phyloP scores from a whole-genome alignment of 2,888 invertebrate genomes.

The Liopterus haemorrhoidalis region DNA sequence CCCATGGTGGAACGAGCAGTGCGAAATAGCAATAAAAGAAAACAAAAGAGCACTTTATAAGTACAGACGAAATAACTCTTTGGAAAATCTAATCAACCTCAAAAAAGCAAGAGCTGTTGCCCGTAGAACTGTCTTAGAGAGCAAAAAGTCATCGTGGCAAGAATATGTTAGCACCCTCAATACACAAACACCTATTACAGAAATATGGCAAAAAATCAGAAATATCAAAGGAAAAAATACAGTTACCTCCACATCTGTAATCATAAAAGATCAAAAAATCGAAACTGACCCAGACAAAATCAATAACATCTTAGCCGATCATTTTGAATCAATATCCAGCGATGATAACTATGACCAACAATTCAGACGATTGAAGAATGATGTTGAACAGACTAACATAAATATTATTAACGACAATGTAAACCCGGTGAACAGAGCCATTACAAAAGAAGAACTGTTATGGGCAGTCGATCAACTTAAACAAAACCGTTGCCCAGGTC shows the following conservation, averaged over 20 bases:
- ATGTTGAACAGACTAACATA: background rate
- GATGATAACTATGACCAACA: background rate
- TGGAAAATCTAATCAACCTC: slow-evolving; percentile 3
- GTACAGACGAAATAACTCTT: background rate
- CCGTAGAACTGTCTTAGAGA: background rate
- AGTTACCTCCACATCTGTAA: background rate
- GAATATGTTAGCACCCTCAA: background rate
- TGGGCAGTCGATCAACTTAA: background rate
- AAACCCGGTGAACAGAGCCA: background rate
- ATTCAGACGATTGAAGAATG: background rate
- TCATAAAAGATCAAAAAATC: background rate
- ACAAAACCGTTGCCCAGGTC: background rate
- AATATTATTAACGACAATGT: background rate
- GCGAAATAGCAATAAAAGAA: background rate
- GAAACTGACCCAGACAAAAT: background rate
- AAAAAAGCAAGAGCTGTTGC: slow-evolving; percentile 2
- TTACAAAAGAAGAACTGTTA: background rate
- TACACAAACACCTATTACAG: background rate
- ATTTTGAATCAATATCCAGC: background rate
- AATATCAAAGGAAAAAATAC: background rate
- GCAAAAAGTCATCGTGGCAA: slow-evolving; percentile 1
- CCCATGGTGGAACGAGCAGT: background rate
- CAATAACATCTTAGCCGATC: background rate
- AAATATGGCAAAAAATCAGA: slow-evolving; percentile 4
- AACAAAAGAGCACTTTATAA: slow-evolving; percentile 1